phyloP scores from a whole-genome alignment of 2,797 vertebrate species.

The Coccyzus lansbergi region DNA sequence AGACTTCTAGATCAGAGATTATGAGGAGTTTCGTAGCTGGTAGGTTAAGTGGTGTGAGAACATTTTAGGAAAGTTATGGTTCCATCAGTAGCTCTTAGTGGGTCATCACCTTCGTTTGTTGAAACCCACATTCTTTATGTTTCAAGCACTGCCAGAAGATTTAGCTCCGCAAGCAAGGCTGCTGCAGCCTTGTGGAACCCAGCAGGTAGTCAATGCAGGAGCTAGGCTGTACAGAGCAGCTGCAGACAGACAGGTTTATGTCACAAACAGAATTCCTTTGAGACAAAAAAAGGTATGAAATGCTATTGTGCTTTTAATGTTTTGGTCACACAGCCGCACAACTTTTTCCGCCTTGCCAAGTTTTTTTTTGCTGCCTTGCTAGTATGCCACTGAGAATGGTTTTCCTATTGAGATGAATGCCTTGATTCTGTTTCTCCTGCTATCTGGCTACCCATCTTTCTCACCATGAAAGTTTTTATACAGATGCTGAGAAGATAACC shows the following conservation, averaged over 20 bases:
- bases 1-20: background rate
- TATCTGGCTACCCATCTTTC: background rate
- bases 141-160: too few relatives aligned
- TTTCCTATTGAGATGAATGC: background rate
- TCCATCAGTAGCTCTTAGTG: background rate
- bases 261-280: background rate
- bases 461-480: background rate
- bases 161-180: background rate
- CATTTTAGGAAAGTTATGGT: background rate
- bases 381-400: background rate
- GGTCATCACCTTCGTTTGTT: background rate
- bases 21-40: background rate
- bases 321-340: background rate
- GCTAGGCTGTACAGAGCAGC: background rate
- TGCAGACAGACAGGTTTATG: too few relatives aligned
- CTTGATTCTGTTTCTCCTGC: background rate
- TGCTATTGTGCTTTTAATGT: background rate
- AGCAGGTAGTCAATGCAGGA: accelerated
- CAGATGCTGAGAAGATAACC: background rate
- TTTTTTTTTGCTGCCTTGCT: background rate
- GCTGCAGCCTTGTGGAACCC: background rate
- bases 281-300: background rate
- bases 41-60: background rate
- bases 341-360: background rate
- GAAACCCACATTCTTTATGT: background rate